Evolutionary conservation across 2,797 vertebrate species (phyloP).

Genomic region (Cirrhinus molitorella): DNA sequence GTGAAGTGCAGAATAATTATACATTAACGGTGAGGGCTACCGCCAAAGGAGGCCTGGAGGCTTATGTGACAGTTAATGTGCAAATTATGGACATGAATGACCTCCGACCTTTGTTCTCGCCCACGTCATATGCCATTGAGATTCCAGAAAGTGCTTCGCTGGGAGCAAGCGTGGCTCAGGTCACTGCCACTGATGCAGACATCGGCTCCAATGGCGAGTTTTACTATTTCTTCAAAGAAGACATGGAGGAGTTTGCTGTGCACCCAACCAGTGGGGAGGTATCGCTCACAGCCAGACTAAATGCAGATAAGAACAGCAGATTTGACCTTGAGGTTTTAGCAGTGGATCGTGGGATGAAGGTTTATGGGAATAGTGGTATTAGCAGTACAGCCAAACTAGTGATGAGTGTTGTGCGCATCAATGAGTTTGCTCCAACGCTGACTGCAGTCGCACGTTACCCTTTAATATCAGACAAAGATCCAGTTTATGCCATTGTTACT

Average conservation of each 20-base stretch:
- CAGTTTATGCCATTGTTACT: conserved; percentile 84
- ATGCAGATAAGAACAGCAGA: conserved; percentile 78
- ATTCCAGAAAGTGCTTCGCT: conserved; percentile 89
- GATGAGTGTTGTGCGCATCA: conserved; percentile 85
- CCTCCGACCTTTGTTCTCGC: conserved; percentile 93
- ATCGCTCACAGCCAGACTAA: conserved; percentile 86
- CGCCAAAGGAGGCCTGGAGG: conserved; percentile 83
- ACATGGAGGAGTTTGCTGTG: conserved; percentile 89
- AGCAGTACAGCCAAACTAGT: conserved; percentile 92
- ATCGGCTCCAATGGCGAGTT: conserved; percentile 95
- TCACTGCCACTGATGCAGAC: conserved; percentile 96
- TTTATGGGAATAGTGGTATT: conserved; percentile 91
- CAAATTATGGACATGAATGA: conserved; percentile 96
- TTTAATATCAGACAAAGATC: conserved; percentile 83
- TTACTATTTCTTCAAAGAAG: conserved; percentile 94
- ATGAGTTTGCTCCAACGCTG: conserved; percentile 86
- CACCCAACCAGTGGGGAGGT: conserved; percentile 93
- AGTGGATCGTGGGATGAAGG: conserved; percentile 91
- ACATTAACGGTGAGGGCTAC: conserved; percentile 87
- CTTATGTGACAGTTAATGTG: conserved; percentile 85
- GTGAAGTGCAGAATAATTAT: conserved; percentile 95
- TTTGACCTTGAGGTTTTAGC: conserved; percentile 94
- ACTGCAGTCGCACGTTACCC: conserved; percentile 79
- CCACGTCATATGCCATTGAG: conserved; percentile 91
- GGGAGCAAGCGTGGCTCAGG: conserved; percentile 87